Evolutionary conservation across 2,113 vertebrate genomes (phyloP).

Genomic region (Polypterus senegalus): DNA sequence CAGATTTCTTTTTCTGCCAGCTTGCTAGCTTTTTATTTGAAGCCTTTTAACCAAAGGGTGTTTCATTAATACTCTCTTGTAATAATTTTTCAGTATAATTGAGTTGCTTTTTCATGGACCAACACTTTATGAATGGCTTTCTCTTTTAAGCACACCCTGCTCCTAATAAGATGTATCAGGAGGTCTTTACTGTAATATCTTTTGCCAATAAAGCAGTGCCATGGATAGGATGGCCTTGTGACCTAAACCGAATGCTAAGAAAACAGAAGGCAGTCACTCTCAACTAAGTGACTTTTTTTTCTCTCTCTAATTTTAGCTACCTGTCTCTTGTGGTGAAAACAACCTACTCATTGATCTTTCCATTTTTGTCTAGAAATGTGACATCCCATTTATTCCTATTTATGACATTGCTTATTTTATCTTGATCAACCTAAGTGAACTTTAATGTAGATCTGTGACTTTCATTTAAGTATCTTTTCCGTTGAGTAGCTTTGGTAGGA

Average conservation of each 20-base stretch:
- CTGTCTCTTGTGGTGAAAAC: constrained; percentile 55
- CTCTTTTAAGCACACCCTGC: constrained; percentile 25
- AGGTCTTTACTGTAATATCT: constrained; percentile 54
- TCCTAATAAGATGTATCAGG: constrained; percentile 50
- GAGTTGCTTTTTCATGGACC: constrained; percentile 36
- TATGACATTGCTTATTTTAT: constrained; percentile 70
- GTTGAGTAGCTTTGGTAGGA: too few relatives aligned
- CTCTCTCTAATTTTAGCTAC: constrained; percentile 66
- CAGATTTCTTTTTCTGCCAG: too few relatives aligned
- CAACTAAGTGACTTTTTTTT: constrained; percentile 43
- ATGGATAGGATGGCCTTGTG: constrained; percentile 37
- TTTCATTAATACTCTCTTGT: constrained; percentile 24
- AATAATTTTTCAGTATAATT: constrained; percentile 43
- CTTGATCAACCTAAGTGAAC: constrained; percentile 75
- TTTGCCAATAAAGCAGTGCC: constrained; percentile 48
- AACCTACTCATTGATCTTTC: constrained; percentile 80
- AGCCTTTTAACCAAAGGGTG: constrained; percentile 27
- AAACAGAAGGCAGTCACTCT: constrained; percentile 42
- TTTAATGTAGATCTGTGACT: constrained; percentile 61
- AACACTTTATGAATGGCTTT: constrained; percentile 34
- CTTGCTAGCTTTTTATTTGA: too few relatives aligned
- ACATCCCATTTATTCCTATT: constrained; percentile 78
- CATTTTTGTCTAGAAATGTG: constrained; percentile 63
- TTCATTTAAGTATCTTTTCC: constrained; percentile 37
- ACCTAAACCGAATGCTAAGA: constrained; percentile 41